Percentiles rank a stretch among this genome's conserved stretches.
phyloP scores from a whole-genome alignment of 2,888 invertebrate species.

The Galerucella calmariensis region DNA sequence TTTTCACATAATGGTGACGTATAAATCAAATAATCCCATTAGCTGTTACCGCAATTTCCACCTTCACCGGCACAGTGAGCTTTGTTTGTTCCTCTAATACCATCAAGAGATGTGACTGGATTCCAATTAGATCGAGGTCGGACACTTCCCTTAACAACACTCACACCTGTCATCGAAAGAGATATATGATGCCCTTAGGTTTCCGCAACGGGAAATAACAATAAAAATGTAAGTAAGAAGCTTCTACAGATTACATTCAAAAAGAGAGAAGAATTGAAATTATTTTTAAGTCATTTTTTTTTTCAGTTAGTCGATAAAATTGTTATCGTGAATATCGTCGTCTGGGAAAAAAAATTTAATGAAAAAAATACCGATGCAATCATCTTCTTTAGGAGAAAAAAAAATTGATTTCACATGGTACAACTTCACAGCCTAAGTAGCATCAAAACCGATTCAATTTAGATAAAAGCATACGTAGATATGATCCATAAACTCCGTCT shows the following conservation, averaged over 20 bases:
- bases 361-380: too few relatives aligned
- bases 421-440: too few relatives aligned
- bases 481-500: slow-evolving; percentile 31
- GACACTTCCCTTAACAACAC: slow-evolving; percentile 41
- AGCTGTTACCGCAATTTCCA: slow-evolving; percentile 36
- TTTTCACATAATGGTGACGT: slow-evolving; percentile 32
- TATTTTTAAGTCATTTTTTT: neutral
- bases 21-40: slow-evolving; percentile 42
- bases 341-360: too few relatives aligned
- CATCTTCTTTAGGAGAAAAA: too few relatives aligned
- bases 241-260: neutral
- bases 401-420: too few relatives aligned
- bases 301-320: too few relatives aligned
- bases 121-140: slow-evolving; percentile 43
- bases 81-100: slow-evolving; percentile 42
- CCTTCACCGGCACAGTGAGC: slow-evolving; percentile 26
- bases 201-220: slow-evolving; percentile 20
- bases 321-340: too few relatives aligned
- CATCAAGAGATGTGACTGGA: slow-evolving; percentile 44
- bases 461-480: slow-evolving; percentile 28
- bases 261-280: neutral
- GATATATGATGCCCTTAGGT: slow-evolving; percentile 39
- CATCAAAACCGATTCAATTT: slow-evolving; percentile 20
- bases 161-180: slow-evolving; percentile 44
- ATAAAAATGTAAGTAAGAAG: slow-evolving; percentile 26